Base-by-base conservation (phyloP, 1,140 invertebrate species). In the Pentalonia nigronervosa region DNA sequence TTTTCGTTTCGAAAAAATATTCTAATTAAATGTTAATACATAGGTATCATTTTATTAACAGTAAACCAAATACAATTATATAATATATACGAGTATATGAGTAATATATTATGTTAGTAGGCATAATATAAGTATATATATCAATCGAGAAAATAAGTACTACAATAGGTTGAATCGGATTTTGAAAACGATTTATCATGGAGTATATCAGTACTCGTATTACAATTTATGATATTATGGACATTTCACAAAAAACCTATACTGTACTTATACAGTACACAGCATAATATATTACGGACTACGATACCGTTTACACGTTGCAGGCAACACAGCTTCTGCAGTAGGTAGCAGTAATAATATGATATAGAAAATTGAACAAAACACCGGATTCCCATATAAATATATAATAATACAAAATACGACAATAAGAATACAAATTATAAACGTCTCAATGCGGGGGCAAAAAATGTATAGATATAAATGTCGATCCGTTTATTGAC, bases 381-480 rank as follows among this genome's bases (percentile, higher is more conserved):
- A 86, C 41, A 41, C 41, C 41, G 84, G 41, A 45, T 86, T 86
- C 84, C 45, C 30, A 87, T 88, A 48, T 48, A 88, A 76, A 30
- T 88, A 34, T 88, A 76, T 76, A 17, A 76, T 17, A n/a, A 76
- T 76, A 34, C 17, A 88, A 30, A n/a, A 41, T 11, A 50, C 14
- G 47, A 50, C 86, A 88, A 88, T n/a, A 88, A 87, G 84, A 47
- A 41, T 76, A 17, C n/a, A n/a, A 76, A 76, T 76, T n/a, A 76
- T 67, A 67, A 17, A 67, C 4, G 30, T 76, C 30, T 41, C 83
- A 9, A 88, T 30, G 30, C 23, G 25, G 23, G 41, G 23, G 36
- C 20, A 83, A 83, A 30, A 81, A 30, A 67, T 36, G n/a, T 76
- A 7, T 23, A 83, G 36, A 36, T 20, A 81, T 83, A 53, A 53